phyloP scores from a whole-genome alignment of 2,888 invertebrate genomes.

The Phortica okadai region DNA sequence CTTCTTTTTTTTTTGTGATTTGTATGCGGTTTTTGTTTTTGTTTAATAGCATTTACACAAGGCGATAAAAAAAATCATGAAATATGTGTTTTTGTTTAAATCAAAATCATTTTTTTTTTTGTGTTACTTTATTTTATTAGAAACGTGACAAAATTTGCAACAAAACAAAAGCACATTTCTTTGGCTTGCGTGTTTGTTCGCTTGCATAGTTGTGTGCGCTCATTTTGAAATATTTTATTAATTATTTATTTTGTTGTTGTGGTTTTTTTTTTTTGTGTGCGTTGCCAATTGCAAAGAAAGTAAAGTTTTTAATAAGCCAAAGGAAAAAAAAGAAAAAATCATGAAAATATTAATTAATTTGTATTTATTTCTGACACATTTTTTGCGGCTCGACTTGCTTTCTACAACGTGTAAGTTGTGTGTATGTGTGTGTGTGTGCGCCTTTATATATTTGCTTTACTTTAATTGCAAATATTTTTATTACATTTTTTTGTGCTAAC shows the following conservation, averaged over 20 bases:
- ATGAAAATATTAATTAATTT: too few species aligned
- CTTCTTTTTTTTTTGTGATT: conserved; percentile 32
- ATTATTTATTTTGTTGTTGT: conserved; percentile 41
- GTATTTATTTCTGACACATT: too few species aligned
- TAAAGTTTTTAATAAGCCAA: too few species aligned
- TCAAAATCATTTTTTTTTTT: background rate
- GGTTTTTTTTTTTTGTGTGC: background rate
- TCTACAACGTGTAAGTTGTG: background rate
- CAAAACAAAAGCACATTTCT: too few species aligned
- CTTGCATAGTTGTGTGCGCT: conserved; percentile 28
- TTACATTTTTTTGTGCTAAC: background rate
- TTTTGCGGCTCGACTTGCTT: too few species aligned
- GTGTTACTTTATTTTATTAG: background rate
- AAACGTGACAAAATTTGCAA: too few species aligned
- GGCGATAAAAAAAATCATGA: too few species aligned
- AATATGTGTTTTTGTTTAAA: too few species aligned
- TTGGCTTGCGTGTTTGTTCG: conserved; percentile 30
- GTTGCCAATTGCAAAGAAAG: background rate
- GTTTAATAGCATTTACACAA: too few species aligned
- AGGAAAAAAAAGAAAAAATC: too few species aligned
- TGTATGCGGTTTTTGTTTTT: background rate
- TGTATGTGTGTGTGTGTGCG: background rate
- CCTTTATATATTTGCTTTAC: background rate
- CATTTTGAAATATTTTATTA: background rate
- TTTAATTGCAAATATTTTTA: background rate